Percentiles rank a stretch among this genome's conserved stretches.
phyloP scores from a whole-genome alignment of 1,140 invertebrate genomes.

The Drosophila busckii region DNA sequence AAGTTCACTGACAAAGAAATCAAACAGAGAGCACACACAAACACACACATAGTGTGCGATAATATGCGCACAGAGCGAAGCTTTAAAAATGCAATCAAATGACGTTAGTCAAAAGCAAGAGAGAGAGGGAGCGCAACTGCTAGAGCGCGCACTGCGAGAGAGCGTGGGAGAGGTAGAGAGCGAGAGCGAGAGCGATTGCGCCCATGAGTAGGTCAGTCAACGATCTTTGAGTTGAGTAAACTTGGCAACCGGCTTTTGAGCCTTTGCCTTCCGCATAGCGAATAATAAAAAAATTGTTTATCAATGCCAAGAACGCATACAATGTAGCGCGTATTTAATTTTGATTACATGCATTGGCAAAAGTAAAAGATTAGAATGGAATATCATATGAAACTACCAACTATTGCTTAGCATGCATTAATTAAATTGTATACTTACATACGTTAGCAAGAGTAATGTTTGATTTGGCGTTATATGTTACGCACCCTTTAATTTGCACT shows the following conservation, averaged over 20 bases:
- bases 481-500: too few species aligned
- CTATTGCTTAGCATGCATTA: too few species aligned
- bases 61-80: slow-evolving; percentile 62
- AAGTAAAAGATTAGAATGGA: too few species aligned
- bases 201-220: slow-evolving; percentile 68
- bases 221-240: slow-evolving; percentile 59
- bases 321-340: too few species aligned
- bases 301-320: slow-evolving; percentile 60
- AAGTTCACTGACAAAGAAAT: slow-evolving; percentile 76
- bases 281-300: slow-evolving; percentile 23
- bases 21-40: slow-evolving; percentile 38
- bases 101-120: slow-evolving; percentile 50
- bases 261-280: slow-evolving; percentile 64
- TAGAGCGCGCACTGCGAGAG: slow-evolving; percentile 7
- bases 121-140: slow-evolving; percentile 6
- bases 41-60: slow-evolving; percentile 43
- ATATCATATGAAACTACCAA: too few species aligned
- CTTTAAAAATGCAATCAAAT: slow-evolving; percentile 76
- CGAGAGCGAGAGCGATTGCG: slow-evolving; percentile 14
- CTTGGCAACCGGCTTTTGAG: slow-evolving; percentile 64
- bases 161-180: background rate
- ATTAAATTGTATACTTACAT: too few species aligned
- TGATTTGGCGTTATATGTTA: too few species aligned
- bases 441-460: too few species aligned
- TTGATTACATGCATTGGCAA: too few species aligned